Evolutionary conservation across 2,888 invertebrate genomes (phyloP).

Genomic region (Pyrrhia umbra): DNA sequence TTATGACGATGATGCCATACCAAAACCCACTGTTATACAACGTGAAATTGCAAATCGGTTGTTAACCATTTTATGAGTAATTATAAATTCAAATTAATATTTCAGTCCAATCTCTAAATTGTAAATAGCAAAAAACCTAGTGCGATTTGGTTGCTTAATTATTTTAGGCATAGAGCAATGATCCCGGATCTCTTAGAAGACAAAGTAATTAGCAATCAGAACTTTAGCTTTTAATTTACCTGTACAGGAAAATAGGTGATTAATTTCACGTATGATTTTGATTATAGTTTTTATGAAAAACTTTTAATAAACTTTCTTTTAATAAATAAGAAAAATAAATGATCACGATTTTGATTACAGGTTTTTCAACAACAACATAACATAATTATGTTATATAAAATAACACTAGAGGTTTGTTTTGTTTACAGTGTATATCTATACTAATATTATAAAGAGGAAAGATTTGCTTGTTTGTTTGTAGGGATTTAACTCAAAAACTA

Average conservation of each 20-base stretch:
- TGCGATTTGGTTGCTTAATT: background rate
- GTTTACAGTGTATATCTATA: too few relatives aligned
- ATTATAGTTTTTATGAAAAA: background rate
- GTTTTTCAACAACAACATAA: too few relatives aligned
- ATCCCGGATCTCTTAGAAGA: slow-evolving; percentile 47
- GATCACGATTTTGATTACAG: background rate
- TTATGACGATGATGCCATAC: background rate
- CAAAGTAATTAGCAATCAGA: slow-evolving; percentile 28
- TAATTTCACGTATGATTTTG: background rate
- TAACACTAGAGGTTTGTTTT: too few relatives aligned
- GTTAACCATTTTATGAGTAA: slow-evolving; percentile 10
- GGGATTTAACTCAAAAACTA: too few relatives aligned
- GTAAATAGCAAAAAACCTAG: slow-evolving; percentile 15
- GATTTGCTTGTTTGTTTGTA: too few relatives aligned
- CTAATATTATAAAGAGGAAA: too few relatives aligned
- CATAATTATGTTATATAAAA: too few relatives aligned
- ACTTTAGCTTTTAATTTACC: too few relatives aligned
- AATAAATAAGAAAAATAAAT: background rate
- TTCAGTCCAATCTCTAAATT: background rate
- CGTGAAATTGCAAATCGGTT: slow-evolving; percentile 13
- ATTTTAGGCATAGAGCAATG: slow-evolving; percentile 21
- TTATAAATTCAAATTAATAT: slow-evolving; percentile 1
- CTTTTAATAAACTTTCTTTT: background rate
- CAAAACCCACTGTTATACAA: background rate
- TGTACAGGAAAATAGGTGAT: too few relatives aligned